Conservation (phyloP, 2,888 invertebrate genomes). For the Julus scandinavius region DNA sequence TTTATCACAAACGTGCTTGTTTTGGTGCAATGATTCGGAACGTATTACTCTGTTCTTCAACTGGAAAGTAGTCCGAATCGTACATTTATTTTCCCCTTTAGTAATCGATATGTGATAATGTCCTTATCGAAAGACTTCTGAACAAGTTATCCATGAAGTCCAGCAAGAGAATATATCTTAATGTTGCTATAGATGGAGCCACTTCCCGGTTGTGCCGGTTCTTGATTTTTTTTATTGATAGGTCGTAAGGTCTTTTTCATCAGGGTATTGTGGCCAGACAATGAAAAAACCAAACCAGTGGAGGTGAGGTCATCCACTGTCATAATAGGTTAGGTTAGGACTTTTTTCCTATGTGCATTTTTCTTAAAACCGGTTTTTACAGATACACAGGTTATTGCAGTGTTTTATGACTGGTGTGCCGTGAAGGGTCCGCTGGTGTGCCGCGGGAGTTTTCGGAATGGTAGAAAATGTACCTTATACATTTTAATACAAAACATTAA, state of each 20-base stretch:
- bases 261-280: not conserved
- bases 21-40: not conserved
- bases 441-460: no score
- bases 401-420: no score
- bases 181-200: not conserved
- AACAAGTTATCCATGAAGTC: not conserved
- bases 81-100: not conserved
- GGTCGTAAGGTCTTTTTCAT: not conserved
- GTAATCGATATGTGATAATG: constrained; percentile 6
- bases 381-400: no score
- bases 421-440: no score
- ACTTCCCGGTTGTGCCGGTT: not conserved
- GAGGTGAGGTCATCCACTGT: no score
- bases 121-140: not conserved
- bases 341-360: no score
- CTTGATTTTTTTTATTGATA: not conserved
- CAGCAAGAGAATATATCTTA: not conserved
- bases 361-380: no score
- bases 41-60: not conserved
- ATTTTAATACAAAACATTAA: no score
- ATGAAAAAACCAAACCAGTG: not conserved
- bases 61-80: not conserved
- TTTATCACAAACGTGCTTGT: not conserved
- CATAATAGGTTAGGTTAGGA: no score
- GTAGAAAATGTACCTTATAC: no score